These are phyloP conservation scores for Phasia obesa DNA, from an alignment of 2,888 invertebrate genomes.

Conservation along the genomic window DNA sequence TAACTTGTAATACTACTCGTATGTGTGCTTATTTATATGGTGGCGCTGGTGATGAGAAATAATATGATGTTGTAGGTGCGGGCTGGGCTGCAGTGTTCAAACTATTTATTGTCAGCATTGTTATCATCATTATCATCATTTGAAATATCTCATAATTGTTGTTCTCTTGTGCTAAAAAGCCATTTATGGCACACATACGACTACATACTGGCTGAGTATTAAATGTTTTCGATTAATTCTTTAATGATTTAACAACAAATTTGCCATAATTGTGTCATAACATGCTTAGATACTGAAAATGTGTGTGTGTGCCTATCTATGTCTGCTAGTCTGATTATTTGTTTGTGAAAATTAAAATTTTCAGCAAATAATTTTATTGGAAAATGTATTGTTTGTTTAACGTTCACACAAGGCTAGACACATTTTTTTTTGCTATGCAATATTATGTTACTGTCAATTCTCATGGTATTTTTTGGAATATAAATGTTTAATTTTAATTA, in stretches of 20 bases:
- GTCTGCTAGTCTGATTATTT: background rate
- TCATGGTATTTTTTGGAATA: slow-evolving; percentile 1
- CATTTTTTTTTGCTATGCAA: background rate
- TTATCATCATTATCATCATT: slow-evolving; percentile 26
- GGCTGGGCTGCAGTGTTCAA: background rate
- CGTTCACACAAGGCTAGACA: background rate
- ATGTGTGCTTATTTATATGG: background rate
- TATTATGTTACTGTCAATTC: slow-evolving; percentile 15
- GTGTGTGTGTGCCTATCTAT: background rate
- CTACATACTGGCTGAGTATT: slow-evolving; percentile 1
- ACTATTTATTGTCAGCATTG: slow-evolving; percentile 15
- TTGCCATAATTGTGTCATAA: slow-evolving; percentile 55
- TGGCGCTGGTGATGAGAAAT: slow-evolving; percentile 6
- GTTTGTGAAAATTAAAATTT: background rate
- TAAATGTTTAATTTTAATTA: too few relatives aligned
- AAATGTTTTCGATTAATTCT: slow-evolving; percentile 58
- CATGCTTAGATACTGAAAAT: background rate
- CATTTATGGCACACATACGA: slow-evolving; percentile 34
- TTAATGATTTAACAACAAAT: slow-evolving; percentile 56
- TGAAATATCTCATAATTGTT: slow-evolving; percentile 42
- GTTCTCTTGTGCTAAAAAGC: slow-evolving; percentile 53
- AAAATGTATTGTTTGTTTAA: slow-evolving; percentile 15
- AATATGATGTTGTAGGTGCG: background rate
- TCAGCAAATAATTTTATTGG: slow-evolving; percentile 1
- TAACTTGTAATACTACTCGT: background rate